Evolutionary conservation across 2,888 invertebrate genomes (phyloP), one percentile per base, ranked within the genome.

Genomic region (Caenorhabditis parvicauda): DNA sequence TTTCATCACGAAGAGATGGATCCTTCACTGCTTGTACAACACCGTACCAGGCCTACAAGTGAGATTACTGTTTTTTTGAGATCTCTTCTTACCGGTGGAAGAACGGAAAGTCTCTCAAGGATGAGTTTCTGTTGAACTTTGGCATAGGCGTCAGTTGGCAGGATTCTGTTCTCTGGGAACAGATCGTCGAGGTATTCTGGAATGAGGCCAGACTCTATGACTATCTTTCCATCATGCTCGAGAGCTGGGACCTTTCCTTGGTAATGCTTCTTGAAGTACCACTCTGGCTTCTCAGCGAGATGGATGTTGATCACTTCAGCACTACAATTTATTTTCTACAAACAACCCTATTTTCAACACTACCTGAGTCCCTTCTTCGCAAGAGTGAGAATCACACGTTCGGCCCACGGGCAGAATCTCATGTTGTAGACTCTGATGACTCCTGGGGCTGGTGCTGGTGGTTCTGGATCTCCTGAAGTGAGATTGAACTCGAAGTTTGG

Each of bases 331-430:
- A n/a, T n/a, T n/a, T n/a, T n/a, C n/a, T n/a, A n/a, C n/a, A n/a
- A n/a, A n/a, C 22, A 22, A 29, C 51, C 22, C 24, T 28, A 19
- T 28, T 5, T 27, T 24, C 38, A 5, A 25, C 5, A 80, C 85
- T 84, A 82, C 87, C 82, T 87, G 17, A 65, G 54, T 12, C 46
- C 49, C 38, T 65, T 61, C 3, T 22, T 41, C 74, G 89, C 88
- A 51, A 90, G 83, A 1, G 88, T 87, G 32, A 91, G 83, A 62
- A 89, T 87, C 44, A 87, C 86, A 65, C 90, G 86, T 79, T 90
- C 89, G 0, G 90, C 89, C 74, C 86, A 91, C 0, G 91, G 91
- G 75, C 91, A 91, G 83, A 90, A 90, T 69, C 90, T 86, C 88
- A 90, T 90, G 38, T 88, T 89, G 79, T 89, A 91, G 3, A 91